A percentile compares a stretch with the other conserved stretches of the same genome.
These are phyloP conservation scores for Danionella cerebrum DNA, from an alignment of 2,113 vertebrate genomes.

Conservation along the genomic window DNA sequence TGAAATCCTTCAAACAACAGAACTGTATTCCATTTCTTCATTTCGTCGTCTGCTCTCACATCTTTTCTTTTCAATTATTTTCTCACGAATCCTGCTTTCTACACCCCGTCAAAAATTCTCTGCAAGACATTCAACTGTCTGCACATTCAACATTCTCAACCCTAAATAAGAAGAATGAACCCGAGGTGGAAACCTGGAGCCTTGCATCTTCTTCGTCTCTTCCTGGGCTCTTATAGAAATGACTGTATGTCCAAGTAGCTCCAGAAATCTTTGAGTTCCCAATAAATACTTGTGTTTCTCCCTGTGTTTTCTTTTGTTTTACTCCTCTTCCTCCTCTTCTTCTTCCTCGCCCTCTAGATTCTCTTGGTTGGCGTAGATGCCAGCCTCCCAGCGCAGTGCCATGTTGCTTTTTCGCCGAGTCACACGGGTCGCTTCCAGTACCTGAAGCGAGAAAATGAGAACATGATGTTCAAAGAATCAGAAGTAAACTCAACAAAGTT, in stretches of 20 bases:
- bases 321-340: slow-evolving; percentile 50
- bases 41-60: neutral
- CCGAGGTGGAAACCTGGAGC: neutral
- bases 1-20: neutral
- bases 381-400: slow-evolving; percentile 91
- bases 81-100: neutral
- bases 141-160: neutral
- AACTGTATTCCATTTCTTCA: slow-evolving; percentile 17
- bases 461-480: no score
- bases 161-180: neutral
- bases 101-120: neutral
- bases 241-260: neutral
- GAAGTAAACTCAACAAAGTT: no score
- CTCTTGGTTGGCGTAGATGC: slow-evolving; percentile 89
- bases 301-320: neutral
- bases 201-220: neutral
- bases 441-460: slow-evolving; percentile 57
- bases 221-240: neutral
- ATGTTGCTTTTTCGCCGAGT: slow-evolving; percentile 92
- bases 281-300: slow-evolving; percentile 45
- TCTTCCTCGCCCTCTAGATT: slow-evolving; percentile 69
- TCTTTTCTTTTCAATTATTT: neutral
- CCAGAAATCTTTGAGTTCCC: slow-evolving; percentile 36
- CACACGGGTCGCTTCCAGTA: slow-evolving; percentile 91
- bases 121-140: neutral